Conservation (phyloP, 2,888 invertebrate genomes). For the Micropterix aruncella region DNA sequence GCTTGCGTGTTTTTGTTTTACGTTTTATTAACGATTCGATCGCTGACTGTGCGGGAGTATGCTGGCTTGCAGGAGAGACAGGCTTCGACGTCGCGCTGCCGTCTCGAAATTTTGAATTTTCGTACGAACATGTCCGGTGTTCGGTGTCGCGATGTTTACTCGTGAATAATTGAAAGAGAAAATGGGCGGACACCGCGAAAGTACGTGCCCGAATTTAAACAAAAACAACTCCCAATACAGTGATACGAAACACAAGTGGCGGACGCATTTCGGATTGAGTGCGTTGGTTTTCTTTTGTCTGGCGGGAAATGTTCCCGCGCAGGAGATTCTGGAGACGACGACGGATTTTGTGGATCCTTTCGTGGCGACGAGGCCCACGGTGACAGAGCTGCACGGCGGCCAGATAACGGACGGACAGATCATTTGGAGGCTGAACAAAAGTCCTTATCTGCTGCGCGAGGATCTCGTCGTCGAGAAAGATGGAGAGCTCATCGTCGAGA, state of each 20-base stretch:
- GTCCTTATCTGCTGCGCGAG: slow-evolving; percentile 65
- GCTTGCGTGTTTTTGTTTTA: too few species aligned
- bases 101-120: too few species aligned
- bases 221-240: slow-evolving; percentile 38
- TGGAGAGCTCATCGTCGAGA: slow-evolving; percentile 72
- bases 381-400: slow-evolving; percentile 51
- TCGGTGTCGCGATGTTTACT: too few species aligned
- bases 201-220: neutral
- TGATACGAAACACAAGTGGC: slow-evolving; percentile 39
- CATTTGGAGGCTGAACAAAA: slow-evolving; percentile 39
- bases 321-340: slow-evolving; percentile 12
- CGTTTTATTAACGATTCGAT: too few species aligned
- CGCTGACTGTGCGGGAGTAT: too few species aligned
- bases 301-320: neutral
- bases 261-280: slow-evolving; percentile 18
- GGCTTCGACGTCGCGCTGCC: too few species aligned
- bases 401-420: slow-evolving; percentile 42
- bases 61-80: too few species aligned
- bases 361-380: slow-evolving; percentile 25
- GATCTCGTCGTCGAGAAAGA: slow-evolving; percentile 67
- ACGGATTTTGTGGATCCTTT: slow-evolving; percentile 25
- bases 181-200: slow-evolving; percentile 1
- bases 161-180: too few species aligned
- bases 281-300: neutral
- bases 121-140: too few species aligned